phyloP scores from a whole-genome alignment of 1,140 invertebrate genomes.

The Leptinotarsa texana region DNA sequence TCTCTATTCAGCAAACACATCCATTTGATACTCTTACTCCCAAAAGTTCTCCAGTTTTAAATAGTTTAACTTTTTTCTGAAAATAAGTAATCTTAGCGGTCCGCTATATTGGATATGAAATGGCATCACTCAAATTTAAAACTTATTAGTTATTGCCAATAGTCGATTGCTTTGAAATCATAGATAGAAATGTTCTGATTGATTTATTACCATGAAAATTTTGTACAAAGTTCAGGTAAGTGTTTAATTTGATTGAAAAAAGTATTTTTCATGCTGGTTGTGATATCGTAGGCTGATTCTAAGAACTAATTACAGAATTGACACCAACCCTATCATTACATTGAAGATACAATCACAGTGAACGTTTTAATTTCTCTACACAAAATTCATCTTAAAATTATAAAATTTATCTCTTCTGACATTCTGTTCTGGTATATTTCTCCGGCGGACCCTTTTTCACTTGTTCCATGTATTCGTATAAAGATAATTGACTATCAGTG shows the following conservation, averaged over 20 bases:
- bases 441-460: conserved; percentile 34
- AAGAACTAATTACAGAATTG: conserved; percentile 14
- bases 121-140: neutral
- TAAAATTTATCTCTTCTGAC: conserved; percentile 19
- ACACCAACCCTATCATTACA: neutral
- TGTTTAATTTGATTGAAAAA: neutral
- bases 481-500: conserved; percentile 43
- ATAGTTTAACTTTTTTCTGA: neutral
- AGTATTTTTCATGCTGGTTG: neutral
- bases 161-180: too few relatives aligned
- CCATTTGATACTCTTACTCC: neutral
- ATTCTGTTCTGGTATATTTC: conserved; percentile 17
- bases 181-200: too few relatives aligned
- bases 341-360: conserved; percentile 11
- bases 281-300: conserved; percentile 10
- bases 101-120: neutral
- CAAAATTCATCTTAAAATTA: conserved; percentile 22
- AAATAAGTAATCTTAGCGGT: neutral
- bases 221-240: neutral
- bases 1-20: too few relatives aligned
- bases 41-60: neutral
- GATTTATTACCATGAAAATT: conserved; percentile 4
- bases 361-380: conserved; percentile 25
- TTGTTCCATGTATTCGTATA: conserved; percentile 48
- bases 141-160: neutral